Evolutionary conservation across 2,113 vertebrate species (phyloP), one percentile per base, ranked within the genome.

Genomic region (Hystrix cristata): DNA sequence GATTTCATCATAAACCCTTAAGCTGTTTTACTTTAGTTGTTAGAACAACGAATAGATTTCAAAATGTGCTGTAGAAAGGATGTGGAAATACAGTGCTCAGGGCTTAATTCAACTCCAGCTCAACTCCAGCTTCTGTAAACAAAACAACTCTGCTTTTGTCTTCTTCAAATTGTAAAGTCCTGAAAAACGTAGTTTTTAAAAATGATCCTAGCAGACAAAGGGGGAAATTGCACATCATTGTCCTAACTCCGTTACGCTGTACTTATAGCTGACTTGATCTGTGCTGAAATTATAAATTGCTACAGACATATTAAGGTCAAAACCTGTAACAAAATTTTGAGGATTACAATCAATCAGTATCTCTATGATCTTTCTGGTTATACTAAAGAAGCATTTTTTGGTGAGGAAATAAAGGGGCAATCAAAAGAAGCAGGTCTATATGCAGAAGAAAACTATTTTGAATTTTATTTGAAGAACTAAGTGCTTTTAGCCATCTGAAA

Each of bases 391-490:
- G 90, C 18, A 57, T 23, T 88, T 88, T 95, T 95, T 84, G 55
- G 29, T 83, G 10, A 71, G 14, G 0, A 19, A 25, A 84, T 15
- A 34, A 7, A 89, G 48, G 6, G 12, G 3, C 19, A 87, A 38
- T 29, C 38, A 59, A 59, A 87, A 72, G 4, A 13, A 76, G 25
- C 46, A 48, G 23, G 87, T 74, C 65, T 81, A 0, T 23, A 29
- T 19, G 4, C 1, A 76, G 43, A 74, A 27, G 38, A 92, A 84
- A 19, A 14, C 31, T 60, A 60, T 29, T 82, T 8, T n/a, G n/a
- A 76, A 96, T 80, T 96, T 80, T 21, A 86, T 51, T 90, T 86
- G 11, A 5, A 14, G 51, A 87, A 46, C 21, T 67, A 90, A 90
- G 16, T 92, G n/a, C 9, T 90, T 1, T 89, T 91, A 82, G 31